These are phyloP conservation scores for Nomia melanderi DNA, from an alignment of 1,140 invertebrate genomes.

Conservation along the genomic window DNA sequence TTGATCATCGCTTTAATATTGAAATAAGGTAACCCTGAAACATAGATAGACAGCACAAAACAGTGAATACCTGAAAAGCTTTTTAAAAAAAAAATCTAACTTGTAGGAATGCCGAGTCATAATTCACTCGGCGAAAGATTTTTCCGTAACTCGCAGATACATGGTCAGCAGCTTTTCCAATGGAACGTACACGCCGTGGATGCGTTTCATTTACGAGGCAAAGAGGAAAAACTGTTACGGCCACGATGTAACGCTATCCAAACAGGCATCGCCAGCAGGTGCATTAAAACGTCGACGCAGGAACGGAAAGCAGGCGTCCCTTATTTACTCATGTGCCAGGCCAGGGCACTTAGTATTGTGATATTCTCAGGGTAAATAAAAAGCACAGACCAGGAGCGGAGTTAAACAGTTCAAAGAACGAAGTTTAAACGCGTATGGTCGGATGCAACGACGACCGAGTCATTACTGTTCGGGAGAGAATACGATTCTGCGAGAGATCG, in stretches of 20 bases:
- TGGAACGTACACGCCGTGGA: conserved; percentile 2
- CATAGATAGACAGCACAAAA: no score
- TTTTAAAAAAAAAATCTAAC: no score
- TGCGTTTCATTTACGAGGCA: conserved; percentile 47
- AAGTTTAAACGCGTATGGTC: conserved; percentile 50
- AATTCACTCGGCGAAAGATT: background rate
- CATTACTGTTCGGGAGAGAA: background rate
- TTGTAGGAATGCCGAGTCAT: no score
- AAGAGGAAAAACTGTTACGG: conserved; percentile 56
- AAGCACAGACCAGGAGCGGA: conserved; percentile 13
- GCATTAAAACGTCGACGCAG: conserved; percentile 55
- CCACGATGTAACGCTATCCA: conserved; percentile 56
- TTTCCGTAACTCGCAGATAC: background rate
- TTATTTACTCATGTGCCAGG: conserved; percentile 66
- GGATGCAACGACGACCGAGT: background rate
- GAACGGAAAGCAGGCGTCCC: conserved; percentile 34
- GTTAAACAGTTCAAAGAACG: conserved; percentile 5
- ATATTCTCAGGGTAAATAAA: conserved; percentile 67
- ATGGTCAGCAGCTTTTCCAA: conserved; percentile 4
- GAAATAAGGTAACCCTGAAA: no score
- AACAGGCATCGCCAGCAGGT: conserved; percentile 58
- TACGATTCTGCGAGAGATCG: background rate
- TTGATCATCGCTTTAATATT: no score
- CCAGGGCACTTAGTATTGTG: conserved; percentile 66
- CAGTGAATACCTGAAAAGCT: no score